Evolutionary conservation across 2,888 invertebrate genomes (phyloP).

Genomic region (Plagodis dolabraria): DNA sequence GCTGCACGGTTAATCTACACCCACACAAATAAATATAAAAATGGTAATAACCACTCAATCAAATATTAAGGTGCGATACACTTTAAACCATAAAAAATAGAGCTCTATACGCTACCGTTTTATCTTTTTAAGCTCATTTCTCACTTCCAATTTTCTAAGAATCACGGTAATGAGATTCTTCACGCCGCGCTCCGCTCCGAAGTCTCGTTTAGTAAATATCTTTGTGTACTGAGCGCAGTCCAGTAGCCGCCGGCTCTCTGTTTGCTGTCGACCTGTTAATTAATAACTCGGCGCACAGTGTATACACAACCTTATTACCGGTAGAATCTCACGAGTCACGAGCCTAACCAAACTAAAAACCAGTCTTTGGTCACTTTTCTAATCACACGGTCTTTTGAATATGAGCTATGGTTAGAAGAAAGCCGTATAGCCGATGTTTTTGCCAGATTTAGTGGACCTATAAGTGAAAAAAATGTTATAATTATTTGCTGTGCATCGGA

Average conservation of each 20-base stretch:
- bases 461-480: too few relatives aligned
- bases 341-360: constrained; percentile 68
- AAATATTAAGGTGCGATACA: constrained; percentile 17
- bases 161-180: constrained; percentile 79
- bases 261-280: constrained; percentile 85
- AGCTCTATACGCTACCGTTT: constrained; percentile 49
- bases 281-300: constrained; percentile 81
- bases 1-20: constrained; percentile 6
- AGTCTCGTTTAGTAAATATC: constrained; percentile 72
- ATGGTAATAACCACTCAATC: constrained; percentile 20
- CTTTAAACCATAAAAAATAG: constrained; percentile 21
- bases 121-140: constrained; percentile 77
- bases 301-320: constrained; percentile 84
- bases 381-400: constrained; percentile 54
- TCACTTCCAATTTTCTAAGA: constrained; percentile 81
- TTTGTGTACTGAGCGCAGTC: constrained; percentile 78
- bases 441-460: too few relatives aligned
- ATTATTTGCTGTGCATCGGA: too few relatives aligned
- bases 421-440: too few relatives aligned
- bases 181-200: constrained; percentile 62
- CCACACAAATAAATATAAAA: constrained; percentile 23
- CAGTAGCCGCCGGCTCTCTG: constrained; percentile 80
- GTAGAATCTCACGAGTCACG: constrained; percentile 84
- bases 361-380: constrained; percentile 70
- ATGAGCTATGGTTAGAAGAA: not conserved